These are phyloP conservation scores for Micromussa lordhowensis DNA, from an alignment of 92 coral and sea anemone genomes.

Conservation along the genomic window DNA sequence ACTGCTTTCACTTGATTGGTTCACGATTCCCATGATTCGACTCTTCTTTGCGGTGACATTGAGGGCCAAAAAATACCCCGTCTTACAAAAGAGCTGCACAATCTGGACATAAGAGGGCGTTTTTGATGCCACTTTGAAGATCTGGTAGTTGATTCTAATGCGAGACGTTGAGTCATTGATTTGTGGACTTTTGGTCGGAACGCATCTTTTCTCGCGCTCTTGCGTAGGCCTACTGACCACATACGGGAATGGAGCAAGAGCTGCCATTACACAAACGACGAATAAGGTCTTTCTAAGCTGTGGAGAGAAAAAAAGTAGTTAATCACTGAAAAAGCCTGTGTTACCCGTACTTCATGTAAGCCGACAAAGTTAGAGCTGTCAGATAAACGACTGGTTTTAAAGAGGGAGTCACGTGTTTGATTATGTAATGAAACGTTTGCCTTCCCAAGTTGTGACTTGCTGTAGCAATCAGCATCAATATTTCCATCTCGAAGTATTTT, in stretches of 20 bases:
- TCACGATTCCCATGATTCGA: constrained; percentile 53
- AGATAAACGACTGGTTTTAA: too few species aligned
- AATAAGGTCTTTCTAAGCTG: constrained; percentile 4
- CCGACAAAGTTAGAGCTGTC: too few species aligned
- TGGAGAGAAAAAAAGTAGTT: not conserved
- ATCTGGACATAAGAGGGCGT: constrained; percentile 57
- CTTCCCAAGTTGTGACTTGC: too few species aligned
- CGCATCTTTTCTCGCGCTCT: not conserved
- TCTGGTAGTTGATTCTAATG: constrained; percentile 59
- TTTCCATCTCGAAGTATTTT: too few species aligned
- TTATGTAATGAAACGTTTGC: too few species aligned
- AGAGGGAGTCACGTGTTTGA: too few species aligned
- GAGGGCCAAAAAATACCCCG: constrained; percentile 70
- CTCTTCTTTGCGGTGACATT: constrained; percentile 32
- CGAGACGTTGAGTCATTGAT: not conserved
- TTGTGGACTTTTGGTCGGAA: not conserved
- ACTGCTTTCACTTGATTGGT: constrained; percentile 63
- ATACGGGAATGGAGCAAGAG: constrained; percentile 15
- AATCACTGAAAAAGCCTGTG: not conserved
- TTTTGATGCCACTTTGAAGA: constrained; percentile 46
- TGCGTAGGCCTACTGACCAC: constrained; percentile 6
- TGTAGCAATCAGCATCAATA: too few species aligned
- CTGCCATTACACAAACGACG: not conserved
- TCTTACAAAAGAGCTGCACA: constrained; percentile 70
- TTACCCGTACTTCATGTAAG: too few species aligned